Evolutionary conservation across 2,888 invertebrate genomes (phyloP), one percentile per base, ranked within the genome.

Genomic region (Coelogynopora nodosa): DNA sequence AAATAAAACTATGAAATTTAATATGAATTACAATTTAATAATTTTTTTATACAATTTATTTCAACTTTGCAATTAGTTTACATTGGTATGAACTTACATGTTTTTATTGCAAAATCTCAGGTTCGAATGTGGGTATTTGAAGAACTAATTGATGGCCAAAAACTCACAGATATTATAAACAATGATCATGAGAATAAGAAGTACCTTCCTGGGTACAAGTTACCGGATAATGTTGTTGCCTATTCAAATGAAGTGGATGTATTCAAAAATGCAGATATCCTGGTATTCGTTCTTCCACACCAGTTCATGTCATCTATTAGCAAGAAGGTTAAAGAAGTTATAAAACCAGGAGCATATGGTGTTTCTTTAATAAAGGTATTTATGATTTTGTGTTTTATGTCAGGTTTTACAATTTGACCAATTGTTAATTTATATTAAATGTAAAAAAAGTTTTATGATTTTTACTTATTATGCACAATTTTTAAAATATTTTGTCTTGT

Each of bases 151-250:
- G 94, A 98, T 89, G 94, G 97, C 89, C 94, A 94, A 91, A 99
- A 98, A 92, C 93, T 99, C 88, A 97, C 98, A 84, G 98, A 99
- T 92, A 97, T 98, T 89, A 99, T 99, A 90, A 99, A 99, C 93
- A 95, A 95, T 90, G 95, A 95, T 5, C 98, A 99, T 92, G 98
- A 98, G 93, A 99, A 99, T 93, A 95, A 98, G 0, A 99, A 99
- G 93, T 99, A 99, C 93, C 94, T 99, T 89, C 97, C 98, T 30
- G 98, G 98, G 31, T 96, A 96, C 92, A 95, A 95, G 92, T 92
- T 99, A 87, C 98, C 98, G 31, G 93, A 94, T 26, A 98, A 98
- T 94, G 18, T 84, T n/a, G 5, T 87, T 31, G 98, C 98, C 28
- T 94, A 97, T 86, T 95, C 98, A 0, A 97, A 97, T 92, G 94